These are phyloP conservation scores for Pangasius sanitwongsei DNA, from an alignment of 2,797 vertebrate genomes.

Conservation along the genomic window DNA sequence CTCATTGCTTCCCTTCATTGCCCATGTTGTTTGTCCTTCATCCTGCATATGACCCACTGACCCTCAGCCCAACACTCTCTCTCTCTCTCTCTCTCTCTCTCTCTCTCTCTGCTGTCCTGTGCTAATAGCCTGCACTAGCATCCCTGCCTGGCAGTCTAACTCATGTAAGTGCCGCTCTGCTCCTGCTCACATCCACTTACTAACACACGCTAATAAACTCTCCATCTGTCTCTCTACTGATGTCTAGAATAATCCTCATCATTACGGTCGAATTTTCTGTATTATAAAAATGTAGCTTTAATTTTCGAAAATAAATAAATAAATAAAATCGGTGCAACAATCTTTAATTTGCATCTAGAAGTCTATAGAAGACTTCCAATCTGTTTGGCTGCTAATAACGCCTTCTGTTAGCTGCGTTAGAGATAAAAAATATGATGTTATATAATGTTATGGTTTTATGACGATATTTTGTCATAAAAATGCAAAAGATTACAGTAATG, in stretches of 20 bases:
- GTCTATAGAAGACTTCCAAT: background rate
- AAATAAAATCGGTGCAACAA: background rate
- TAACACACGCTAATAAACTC: background rate
- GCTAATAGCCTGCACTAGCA: constrained; percentile 51
- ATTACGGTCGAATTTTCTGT: background rate
- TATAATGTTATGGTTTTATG: too few species aligned
- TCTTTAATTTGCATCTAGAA: background rate
- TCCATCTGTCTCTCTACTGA: background rate
- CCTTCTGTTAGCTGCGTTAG: background rate
- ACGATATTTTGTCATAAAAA: background rate
- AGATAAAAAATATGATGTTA: background rate
- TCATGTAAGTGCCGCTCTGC: constrained; percentile 50
- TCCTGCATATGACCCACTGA: background rate
- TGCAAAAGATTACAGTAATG: background rate
- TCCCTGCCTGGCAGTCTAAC: constrained; percentile 56
- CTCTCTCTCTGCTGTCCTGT: constrained; percentile 41
- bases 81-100: constrained; percentile 20
- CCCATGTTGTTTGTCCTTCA: background rate
- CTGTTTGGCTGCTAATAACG: background rate
- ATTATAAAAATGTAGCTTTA: too few species aligned
- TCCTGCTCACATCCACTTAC: constrained; percentile 4
- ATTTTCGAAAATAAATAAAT: background rate
- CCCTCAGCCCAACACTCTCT: background rate
- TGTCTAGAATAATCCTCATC: background rate
- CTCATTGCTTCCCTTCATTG: background rate